Base-by-base conservation (phyloP, 2,888 invertebrate genomes). In the Heliconius cydno region DNA sequence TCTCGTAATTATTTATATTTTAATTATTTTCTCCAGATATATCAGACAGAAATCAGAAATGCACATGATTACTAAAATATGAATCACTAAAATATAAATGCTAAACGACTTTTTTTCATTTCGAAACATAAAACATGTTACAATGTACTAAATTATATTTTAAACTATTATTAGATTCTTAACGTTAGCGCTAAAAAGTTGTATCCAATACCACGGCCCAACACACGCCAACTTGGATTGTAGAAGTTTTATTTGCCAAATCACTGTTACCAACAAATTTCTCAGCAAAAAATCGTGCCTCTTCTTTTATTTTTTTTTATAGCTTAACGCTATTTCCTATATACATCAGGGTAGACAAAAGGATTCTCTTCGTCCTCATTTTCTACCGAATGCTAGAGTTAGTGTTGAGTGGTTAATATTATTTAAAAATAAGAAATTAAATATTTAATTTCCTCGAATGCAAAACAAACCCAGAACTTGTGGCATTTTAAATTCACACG, bases 161-260 rank as follows among this genome's bases (percentile, higher is more conserved):
- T 38, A 12, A n/a, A 68, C 5, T n/a, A n/a, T 34, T 67, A 67
- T 68, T 38, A 22, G 41, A 12, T 41, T 68, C 38, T 41, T 13
- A 2, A 46, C 25, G 7, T 74, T 70, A 70, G 28, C 10, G 22
- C 15, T 71, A 67, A 41, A 65, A 70, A 25, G 25, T 70, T 70
- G 15, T 70, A 70, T 70, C 41, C 70, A 70, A 70, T 70, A 70
- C 25, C 41, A 70, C 70, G 41, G 70, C 25, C 41, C 41, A 41
- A 70, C 41, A 70, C 70, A 70, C 70, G 70, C 70, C 13, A 70
- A 70, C 41, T 70, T 41, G 70, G 41, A 70, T 70, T 41, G 41
- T 19, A 41, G 7, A 41, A 41, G 70, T 70, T 70, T 70, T 70
- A 70, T 70, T 70, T 70, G 70, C 41, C 41, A 70, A 70, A 70